Conservation (phyloP, 2,888 invertebrate species). For the Trachelus tabidus region DNA sequence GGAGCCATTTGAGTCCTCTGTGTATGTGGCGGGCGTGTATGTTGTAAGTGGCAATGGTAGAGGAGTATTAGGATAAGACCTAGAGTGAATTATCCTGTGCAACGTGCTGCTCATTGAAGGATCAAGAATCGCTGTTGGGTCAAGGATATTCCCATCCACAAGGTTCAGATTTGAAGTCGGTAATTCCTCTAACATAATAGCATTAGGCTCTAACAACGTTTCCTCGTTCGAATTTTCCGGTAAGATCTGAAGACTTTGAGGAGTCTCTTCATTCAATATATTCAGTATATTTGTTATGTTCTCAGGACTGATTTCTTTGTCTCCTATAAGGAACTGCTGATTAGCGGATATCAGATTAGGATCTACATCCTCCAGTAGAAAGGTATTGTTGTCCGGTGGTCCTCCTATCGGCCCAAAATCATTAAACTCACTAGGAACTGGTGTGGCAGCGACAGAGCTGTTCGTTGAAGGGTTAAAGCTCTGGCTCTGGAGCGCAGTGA, state of each 20-base stretch:
- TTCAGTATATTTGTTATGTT: conserved; percentile 76
- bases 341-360: conserved; percentile 56
- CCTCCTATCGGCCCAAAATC: conserved; percentile 76
- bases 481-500: conserved; percentile 49
- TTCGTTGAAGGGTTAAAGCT: conserved; percentile 68
- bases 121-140: conserved; percentile 47
- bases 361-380: conserved; percentile 57
- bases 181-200: conserved; percentile 40
- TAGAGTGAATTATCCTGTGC: conserved; percentile 57
- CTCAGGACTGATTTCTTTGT: conserved; percentile 68
- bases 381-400: conserved; percentile 69
- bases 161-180: conserved; percentile 48
- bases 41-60: conserved; percentile 51
- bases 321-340: conserved; percentile 56
- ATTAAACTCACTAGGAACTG: conserved; percentile 78
- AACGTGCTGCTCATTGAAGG: conserved; percentile 41
- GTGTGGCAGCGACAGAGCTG: conserved; percentile 76
- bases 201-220: conserved; percentile 39
- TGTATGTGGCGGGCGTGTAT: conserved; percentile 43
- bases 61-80: conserved; percentile 65
- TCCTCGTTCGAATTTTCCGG: conserved; percentile 42
- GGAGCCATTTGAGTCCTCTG: conserved; percentile 66
- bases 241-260: conserved; percentile 44
- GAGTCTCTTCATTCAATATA: conserved; percentile 68
- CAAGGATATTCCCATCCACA: conserved; percentile 39